Conservation (phyloP, 2,113 vertebrate genomes). For the Oreotrochilus melanogaster region DNA sequence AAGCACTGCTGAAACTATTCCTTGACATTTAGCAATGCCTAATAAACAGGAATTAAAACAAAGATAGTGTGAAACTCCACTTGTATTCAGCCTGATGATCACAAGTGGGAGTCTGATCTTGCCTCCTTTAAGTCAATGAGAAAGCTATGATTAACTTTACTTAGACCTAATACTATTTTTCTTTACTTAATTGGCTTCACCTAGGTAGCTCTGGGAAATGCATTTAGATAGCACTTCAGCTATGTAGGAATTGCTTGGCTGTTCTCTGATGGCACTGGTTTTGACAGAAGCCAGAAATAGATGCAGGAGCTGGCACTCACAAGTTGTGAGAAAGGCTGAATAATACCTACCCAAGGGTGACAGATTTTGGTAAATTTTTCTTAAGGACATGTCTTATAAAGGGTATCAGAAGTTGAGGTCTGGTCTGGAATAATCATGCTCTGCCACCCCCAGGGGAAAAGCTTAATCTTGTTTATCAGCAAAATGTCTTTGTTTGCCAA, state of each 20-base stretch:
- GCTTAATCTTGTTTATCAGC: neutral
- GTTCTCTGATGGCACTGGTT: neutral
- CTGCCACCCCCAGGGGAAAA: neutral
- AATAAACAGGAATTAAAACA: neutral
- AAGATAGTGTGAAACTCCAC: neutral
- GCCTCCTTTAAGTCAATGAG: neutral
- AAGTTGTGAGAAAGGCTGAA: neutral
- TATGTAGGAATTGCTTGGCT: neutral
- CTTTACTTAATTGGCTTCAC: conserved; percentile 5
- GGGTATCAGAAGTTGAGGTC: neutral
- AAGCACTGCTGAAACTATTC: neutral
- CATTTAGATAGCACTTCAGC: neutral
- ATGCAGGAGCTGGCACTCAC: neutral
- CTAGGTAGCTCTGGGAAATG: neutral
- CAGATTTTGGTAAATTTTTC: neutral
- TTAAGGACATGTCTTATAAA: neutral
- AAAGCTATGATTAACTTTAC: neutral
- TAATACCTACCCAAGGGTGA: neutral
- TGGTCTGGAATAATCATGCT: neutral
- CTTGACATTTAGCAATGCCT: neutral
- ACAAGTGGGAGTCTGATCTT: neutral
- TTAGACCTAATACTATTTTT: neutral
- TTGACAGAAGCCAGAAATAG: neutral
- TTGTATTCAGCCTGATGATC: neutral
- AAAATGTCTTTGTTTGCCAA: neutral